These are phyloP conservation scores for Perizoma affinitatum DNA, from an alignment of 2,888 invertebrate genomes.

Conservation along the genomic window DNA sequence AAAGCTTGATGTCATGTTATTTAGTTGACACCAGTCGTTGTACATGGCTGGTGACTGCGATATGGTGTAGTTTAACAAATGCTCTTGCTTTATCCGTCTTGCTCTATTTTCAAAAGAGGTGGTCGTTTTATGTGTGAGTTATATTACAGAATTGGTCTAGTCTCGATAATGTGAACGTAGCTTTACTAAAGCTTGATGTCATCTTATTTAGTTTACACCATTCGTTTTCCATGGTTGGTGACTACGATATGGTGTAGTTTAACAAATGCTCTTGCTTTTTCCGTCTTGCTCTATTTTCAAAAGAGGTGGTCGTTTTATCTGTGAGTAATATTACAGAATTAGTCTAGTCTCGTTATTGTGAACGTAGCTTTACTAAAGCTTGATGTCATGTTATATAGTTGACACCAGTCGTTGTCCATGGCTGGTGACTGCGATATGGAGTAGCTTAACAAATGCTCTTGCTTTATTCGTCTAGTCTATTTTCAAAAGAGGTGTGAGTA, in stretches of 20 bases:
- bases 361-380: slow-evolving; percentile 6
- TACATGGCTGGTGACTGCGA: slow-evolving; percentile 28
- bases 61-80: slow-evolving; percentile 29
- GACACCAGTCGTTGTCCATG: slow-evolving; percentile 29
- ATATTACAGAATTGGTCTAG: too few species aligned
- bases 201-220: slow-evolving; percentile 30
- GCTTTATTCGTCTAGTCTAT: slow-evolving; percentile 28
- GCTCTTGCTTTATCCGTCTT: slow-evolving; percentile 27
- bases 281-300: slow-evolving; percentile 19
- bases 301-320: slow-evolving; percentile 3
- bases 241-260: slow-evolving; percentile 29
- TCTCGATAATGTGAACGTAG: not conserved
- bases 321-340: too few species aligned
- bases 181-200: slow-evolving; percentile 15
- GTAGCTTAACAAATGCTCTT: slow-evolving; percentile 26
- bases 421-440: slow-evolving; percentile 29
- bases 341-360: not conserved
- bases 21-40: slow-evolving; percentile 30
- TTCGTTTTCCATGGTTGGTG: slow-evolving; percentile 26
- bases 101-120: slow-evolving; percentile 7
- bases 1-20: slow-evolving; percentile 22
- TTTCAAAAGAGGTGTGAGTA: slow-evolving; percentile 1
- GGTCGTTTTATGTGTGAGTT: not conserved
- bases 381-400: slow-evolving; percentile 27
- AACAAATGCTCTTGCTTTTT: slow-evolving; percentile 30